These are phyloP conservation scores for Hydrolagus colliei DNA, from an alignment of 2,797 vertebrate genomes.

Conservation along the genomic window DNA sequence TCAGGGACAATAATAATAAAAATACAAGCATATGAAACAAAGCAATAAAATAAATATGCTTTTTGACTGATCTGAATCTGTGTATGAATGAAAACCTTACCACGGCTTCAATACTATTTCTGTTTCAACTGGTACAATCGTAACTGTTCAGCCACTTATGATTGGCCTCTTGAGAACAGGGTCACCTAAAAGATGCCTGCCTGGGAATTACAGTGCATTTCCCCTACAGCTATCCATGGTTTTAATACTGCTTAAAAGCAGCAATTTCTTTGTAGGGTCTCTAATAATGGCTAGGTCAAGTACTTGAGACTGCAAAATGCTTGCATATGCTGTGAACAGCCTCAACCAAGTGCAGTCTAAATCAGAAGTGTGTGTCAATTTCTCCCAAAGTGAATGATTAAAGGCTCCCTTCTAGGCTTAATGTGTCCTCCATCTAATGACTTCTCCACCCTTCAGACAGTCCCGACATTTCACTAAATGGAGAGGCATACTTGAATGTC, in stretches of 20 bases:
- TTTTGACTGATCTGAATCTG: constrained; percentile 18
- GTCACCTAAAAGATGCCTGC: constrained; percentile 30
- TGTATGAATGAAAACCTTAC: constrained; percentile 21
- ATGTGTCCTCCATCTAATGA: constrained; percentile 30
- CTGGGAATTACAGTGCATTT: constrained; percentile 31
- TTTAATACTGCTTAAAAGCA: constrained; percentile 30
- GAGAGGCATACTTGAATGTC: constrained; percentile 25
- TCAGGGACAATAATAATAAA: constrained; percentile 55
- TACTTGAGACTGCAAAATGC: constrained; percentile 29
- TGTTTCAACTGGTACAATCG: constrained; percentile 26
- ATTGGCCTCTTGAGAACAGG: constrained; percentile 22
- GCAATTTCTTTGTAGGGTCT: constrained; percentile 26
- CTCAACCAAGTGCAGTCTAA: constrained; percentile 24
- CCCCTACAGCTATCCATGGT: constrained; percentile 20
- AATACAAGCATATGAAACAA: constrained; percentile 58
- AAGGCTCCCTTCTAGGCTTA: constrained; percentile 26
- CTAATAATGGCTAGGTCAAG: constrained; percentile 28
- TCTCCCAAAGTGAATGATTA: constrained; percentile 29
- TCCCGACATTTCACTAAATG: constrained; percentile 28
- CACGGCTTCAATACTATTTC: neutral
- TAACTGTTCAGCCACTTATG: constrained; percentile 27
- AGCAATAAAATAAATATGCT: constrained; percentile 49
- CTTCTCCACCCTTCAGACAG: constrained; percentile 29
- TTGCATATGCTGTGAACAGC: constrained; percentile 29
- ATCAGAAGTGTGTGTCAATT: constrained; percentile 31